A percentile compares a stretch with the other conserved stretches of the same genome.
Evolutionary conservation across 2,113 vertebrate genomes (phyloP).

Genomic region (Tringa solitaria): DNA sequence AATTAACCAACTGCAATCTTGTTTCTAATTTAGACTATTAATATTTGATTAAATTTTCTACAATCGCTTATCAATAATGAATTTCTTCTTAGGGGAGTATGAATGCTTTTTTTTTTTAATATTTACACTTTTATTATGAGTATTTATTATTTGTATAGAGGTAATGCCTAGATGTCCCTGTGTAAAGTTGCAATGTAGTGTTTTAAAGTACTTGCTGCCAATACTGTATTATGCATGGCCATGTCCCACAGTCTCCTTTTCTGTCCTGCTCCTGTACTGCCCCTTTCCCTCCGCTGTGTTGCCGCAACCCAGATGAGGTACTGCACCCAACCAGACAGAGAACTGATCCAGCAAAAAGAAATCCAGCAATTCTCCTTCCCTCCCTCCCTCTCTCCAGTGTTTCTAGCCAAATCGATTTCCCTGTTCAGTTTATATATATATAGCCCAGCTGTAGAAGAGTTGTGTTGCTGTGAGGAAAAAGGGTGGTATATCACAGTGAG

Average conservation of each 20-base stretch:
- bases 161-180: neutral
- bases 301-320: neutral
- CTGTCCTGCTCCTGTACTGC: neutral
- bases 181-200: neutral
- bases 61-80: neutral
- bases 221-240: neutral
- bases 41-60: neutral
- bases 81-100: neutral
- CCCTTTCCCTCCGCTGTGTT: neutral
- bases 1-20: neutral
- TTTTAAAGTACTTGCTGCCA: neutral
- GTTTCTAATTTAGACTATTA: neutral
- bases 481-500: neutral
- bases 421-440: neutral
- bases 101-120: neutral
- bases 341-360: neutral
- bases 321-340: neutral
- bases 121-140: neutral
- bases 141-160: neutral
- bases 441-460: neutral
- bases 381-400: neutral
- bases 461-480: neutral
- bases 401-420: neutral
- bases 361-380: neutral
- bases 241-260: neutral